Base-by-base conservation (phyloP, 2,113 vertebrate species). In the Ptychochromis oligacanthus region DNA sequence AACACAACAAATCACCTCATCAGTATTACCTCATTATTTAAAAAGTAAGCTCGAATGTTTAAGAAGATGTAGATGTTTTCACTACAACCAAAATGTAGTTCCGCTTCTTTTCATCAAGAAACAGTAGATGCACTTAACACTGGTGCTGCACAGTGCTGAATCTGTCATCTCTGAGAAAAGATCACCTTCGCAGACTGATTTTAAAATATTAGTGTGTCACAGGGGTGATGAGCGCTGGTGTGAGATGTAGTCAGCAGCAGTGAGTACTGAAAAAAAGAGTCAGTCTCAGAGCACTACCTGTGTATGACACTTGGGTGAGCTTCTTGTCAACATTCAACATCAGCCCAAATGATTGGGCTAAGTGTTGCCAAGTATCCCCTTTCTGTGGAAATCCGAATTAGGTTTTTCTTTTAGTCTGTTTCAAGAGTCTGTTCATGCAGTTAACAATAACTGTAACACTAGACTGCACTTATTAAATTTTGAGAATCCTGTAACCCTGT, bases 1-100 rank as follows among this genome's bases (percentile, higher is more conserved):
- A 91, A 90, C 89, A 90, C 92, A 93, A 94, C 91, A 88, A 87
- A 92, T 89, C 93, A 94, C 94, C 94, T 95, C 93, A 91, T 91
- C 93, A 95, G 94, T 94, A 94, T 95, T 95, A 94, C 93, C 94
- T 94, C 93, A 87, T 92, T 76, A 82, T 91, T 92, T 90, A 91
- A 88, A 81, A 89, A 79, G 79, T 61, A 90, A 89, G 77, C 81
- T 89, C 91, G 91, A 89, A 91, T 82, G 13, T 82, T 77, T 75
- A 40, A 80, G 75, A 58, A 83, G 61, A 56, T 77, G 78, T 79
- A 79, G 77, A 64, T 31, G 24, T 18, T 90, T 54, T 54, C 59
- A 88, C 79, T 88, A 58, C 85, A 91, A 93, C 91, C 90, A 91
- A 91, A 92, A 88, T 79, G 83, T 80, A 85, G 62, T 83, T 75